A percentile compares a stretch with the other conserved stretches of the same genome.
These are phyloP conservation scores for Diplosoma virens DNA, from an alignment of 23 tunicate species.

Conservation along the genomic window DNA sequence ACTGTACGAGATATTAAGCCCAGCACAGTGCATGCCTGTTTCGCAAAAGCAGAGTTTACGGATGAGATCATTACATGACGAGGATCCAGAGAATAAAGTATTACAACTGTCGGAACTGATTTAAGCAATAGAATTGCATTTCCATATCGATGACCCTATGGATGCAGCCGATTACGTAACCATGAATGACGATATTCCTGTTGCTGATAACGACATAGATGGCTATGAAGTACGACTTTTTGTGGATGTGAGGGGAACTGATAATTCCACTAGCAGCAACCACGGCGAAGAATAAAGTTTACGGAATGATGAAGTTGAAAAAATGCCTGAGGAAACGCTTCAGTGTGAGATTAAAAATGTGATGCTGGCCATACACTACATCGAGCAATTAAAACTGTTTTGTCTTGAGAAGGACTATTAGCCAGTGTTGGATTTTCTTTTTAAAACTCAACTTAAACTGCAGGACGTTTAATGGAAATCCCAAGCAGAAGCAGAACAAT, in stretches of 20 bases:
- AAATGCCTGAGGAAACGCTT: background rate
- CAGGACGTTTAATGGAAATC: no score
- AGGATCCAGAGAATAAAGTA: background rate
- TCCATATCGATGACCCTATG: background rate
- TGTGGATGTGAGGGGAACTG: background rate
- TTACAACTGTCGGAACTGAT: no score
- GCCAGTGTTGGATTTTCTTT: background rate
- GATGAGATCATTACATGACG: background rate
- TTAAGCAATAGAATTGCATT: background rate
- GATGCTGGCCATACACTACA: background rate
- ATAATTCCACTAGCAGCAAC: background rate
- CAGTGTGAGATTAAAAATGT: background rate
- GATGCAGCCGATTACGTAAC: background rate
- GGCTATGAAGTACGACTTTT: background rate
- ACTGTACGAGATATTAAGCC: background rate
- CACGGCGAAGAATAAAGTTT: background rate
- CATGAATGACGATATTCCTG: background rate
- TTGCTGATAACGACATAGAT: background rate
- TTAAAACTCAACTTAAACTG: background rate
- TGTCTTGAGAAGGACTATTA: background rate
- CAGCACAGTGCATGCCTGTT: background rate
- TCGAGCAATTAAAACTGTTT: no score
- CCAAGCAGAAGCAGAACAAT: background rate
- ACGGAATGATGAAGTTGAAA: background rate
- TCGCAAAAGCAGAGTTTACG: background rate